Conservation (phyloP, 2,113 vertebrate genomes). For the Mastomys coucha region DNA sequence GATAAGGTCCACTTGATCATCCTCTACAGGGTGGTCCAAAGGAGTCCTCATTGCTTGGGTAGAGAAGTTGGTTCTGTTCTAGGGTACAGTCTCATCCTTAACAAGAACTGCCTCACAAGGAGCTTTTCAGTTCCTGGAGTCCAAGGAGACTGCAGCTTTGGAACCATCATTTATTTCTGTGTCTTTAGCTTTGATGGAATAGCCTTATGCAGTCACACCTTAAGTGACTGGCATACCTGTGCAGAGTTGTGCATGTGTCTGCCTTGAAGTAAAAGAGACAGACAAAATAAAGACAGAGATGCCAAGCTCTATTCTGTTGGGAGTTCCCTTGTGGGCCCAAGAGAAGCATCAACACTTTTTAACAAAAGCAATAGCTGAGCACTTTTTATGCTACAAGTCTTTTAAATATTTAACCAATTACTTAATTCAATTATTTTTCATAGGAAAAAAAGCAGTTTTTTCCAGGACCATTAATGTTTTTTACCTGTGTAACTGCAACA, state of each 20-base stretch:
- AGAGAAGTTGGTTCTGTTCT: background rate
- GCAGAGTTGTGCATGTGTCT: background rate
- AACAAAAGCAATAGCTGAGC: background rate
- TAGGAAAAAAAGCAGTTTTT: background rate
- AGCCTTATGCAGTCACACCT: too few species aligned
- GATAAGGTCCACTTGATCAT: background rate
- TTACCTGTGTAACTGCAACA: too few species aligned
- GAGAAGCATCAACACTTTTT: too few species aligned
- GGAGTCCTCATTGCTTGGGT: background rate
- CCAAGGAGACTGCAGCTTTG: background rate
- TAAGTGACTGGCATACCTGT: background rate
- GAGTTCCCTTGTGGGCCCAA: background rate
- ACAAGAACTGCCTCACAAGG: too few species aligned
- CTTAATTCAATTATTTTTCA: background rate
- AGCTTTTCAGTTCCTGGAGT: background rate
- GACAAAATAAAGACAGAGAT: background rate
- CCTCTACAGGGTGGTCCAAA: background rate
- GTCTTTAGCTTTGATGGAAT: background rate
- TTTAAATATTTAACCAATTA: background rate
- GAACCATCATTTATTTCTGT: background rate
- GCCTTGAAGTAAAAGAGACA: background rate
- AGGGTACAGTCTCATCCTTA: background rate
- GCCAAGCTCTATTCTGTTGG: background rate
- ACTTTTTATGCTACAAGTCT: background rate
- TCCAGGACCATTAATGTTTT: background rate